Conservation (phyloP, 2,888 invertebrate species). For the Catocala fraxini region DNA sequence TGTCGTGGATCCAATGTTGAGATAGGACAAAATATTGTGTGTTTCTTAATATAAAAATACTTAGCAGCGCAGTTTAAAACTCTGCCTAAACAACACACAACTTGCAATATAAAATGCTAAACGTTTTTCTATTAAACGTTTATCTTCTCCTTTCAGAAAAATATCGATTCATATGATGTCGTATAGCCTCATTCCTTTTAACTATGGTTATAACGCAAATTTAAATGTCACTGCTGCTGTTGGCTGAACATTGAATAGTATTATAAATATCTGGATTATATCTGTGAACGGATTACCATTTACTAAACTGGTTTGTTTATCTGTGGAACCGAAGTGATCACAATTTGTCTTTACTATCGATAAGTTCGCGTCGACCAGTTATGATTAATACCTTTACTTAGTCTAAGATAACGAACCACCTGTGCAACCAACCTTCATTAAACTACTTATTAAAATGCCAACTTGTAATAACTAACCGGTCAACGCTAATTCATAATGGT, state of each 20-base stretch:
- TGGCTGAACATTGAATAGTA: conserved; percentile 13
- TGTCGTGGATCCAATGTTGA: no score
- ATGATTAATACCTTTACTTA: conserved; percentile 59
- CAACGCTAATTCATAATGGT: no score
- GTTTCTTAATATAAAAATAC: no score
- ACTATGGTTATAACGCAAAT: conserved; percentile 7
- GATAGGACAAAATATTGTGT: no score
- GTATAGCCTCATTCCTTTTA: no score
- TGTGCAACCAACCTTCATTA: conserved; percentile 44
- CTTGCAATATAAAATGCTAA: no score
- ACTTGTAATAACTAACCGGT: neutral
- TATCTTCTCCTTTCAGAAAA: no score
- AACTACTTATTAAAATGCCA: conserved; percentile 8
- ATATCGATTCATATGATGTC: no score
- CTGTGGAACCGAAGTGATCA: conserved; percentile 39
- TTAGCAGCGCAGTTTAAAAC: no score
- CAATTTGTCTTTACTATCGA: conserved; percentile 53
- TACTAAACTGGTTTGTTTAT: conserved; percentile 41
- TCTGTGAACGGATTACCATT: conserved; percentile 26
- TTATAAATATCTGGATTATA: conserved; percentile 18
- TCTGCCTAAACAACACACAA: no score
- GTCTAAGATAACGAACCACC: conserved; percentile 48
- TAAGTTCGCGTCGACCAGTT: conserved; percentile 41
- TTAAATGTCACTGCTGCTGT: conserved; percentile 14
- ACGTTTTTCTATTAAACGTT: no score